Evolutionary conservation across 1,140 invertebrate genomes (phyloP), one percentile per base, ranked within the genome.

Genomic region (Drosophila asahinai): DNA sequence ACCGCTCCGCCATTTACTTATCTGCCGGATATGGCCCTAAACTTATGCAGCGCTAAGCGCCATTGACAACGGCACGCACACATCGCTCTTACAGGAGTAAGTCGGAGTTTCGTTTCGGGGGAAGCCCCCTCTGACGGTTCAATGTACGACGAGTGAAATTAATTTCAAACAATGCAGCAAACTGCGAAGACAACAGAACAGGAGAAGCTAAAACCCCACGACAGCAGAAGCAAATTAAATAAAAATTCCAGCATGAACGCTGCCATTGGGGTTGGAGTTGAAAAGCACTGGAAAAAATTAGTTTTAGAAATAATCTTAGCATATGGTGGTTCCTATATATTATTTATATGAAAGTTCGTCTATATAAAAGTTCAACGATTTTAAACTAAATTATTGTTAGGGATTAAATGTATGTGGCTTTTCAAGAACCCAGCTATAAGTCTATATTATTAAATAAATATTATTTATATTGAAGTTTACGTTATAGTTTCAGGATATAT

Each of bases 161-260:
- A 89, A 89, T 89, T 89, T 89, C 84, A 84, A 89, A 89, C 86
- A 89, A 89, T 89, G 81, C 77, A 78, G 81, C 77, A 89, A 86
- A 73, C 83, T 83, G 30, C 30, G 83, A 81, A 81, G 68, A 86
- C 68, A 81, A 78, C 62, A 77, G 71, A 73, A 49, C 47, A 19
- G 47, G 81, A 81, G 52, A 77, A 51, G 65, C 61, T 78, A 71
- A 80, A 57, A 57, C 67, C 62, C 63, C 59, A 78, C 54, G 66
- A 79, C 77, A 78, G 77, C 65, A 61, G n/a, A 79, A 81, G 82
- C 71, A 89, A 89, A 89, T 89, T 89, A 89, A 89, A 89, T 89
- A 89, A 89, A 90, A 89, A 89, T 89, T 89, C 84, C 84, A 78
- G 54, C 84, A 89, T 80, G 84, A 71, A 60, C 74, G 67, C 38